phyloP scores from a whole-genome alignment of 2,888 invertebrate species.

The Tineola bisselliella region DNA sequence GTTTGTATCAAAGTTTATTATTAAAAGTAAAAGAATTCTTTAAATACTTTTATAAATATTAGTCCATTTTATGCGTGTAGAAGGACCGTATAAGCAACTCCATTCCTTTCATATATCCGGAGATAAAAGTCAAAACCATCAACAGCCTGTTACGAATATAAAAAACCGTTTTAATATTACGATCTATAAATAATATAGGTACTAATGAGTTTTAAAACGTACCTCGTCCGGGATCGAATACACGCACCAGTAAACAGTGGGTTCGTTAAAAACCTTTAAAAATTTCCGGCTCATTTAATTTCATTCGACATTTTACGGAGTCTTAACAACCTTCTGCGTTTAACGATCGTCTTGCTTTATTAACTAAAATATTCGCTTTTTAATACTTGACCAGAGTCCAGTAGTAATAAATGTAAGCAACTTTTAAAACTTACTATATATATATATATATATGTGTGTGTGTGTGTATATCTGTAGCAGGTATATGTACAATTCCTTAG shows the following conservation, averaged over 20 bases:
- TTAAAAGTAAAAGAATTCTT: too few relatives aligned
- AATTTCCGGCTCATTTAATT: not conserved
- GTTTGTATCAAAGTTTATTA: not conserved
- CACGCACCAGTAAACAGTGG: not conserved
- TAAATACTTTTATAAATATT: too few relatives aligned
- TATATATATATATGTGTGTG: too few relatives aligned
- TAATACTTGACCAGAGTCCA: not conserved
- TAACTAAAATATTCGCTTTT: not conserved
- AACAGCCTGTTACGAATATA: too few relatives aligned
- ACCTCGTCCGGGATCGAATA: not conserved
- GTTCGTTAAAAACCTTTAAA: constrained; percentile 3
- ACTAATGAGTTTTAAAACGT: not conserved
- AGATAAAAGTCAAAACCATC: too few relatives aligned
- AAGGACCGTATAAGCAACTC: too few relatives aligned
- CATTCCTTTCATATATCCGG: too few relatives aligned
- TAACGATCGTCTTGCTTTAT: not conserved
- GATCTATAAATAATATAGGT: not conserved
- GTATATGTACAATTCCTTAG: not conserved
- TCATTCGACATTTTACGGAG: not conserved
- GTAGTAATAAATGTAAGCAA: too few relatives aligned
- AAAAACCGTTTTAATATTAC: too few relatives aligned
- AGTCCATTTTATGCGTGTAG: too few relatives aligned
- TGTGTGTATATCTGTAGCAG: not conserved
- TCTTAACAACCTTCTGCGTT: not conserved
- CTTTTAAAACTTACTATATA: too few relatives aligned